Percentiles rank a stretch among this genome's conserved stretches.
phyloP scores from a whole-genome alignment of 1,140 invertebrate species.

The Cotesia chilonis region DNA sequence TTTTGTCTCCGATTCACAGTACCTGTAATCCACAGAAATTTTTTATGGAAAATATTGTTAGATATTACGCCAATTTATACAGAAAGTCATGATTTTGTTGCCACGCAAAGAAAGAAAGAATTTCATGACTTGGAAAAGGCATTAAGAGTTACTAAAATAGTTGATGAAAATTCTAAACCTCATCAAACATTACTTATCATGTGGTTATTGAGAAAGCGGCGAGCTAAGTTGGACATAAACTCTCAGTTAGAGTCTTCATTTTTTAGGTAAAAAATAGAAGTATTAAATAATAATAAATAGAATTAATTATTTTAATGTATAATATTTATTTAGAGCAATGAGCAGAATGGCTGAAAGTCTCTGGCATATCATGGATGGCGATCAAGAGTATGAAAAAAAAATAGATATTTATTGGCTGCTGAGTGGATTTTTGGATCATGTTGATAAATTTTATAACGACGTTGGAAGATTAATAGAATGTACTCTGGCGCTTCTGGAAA shows the following conservation, averaged over 20 bases:
- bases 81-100: slow-evolving; percentile 78
- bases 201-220: slow-evolving; percentile 77
- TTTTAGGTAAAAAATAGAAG: slow-evolving; percentile 49
- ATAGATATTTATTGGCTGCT: slow-evolving; percentile 83
- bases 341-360: slow-evolving; percentile 75
- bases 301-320: background rate
- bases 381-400: slow-evolving; percentile 59
- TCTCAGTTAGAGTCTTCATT: slow-evolving; percentile 61
- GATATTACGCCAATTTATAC: slow-evolving; percentile 79
- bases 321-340: slow-evolving; percentile 62
- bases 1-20: slow-evolving; percentile 86
- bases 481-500: slow-evolving; percentile 73
- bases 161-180: slow-evolving; percentile 68
- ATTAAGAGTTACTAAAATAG: slow-evolving; percentile 72
- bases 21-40: slow-evolving; percentile 80
- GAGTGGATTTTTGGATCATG: slow-evolving; percentile 75
- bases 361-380: slow-evolving; percentile 74
- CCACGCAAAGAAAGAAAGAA: slow-evolving; percentile 75
- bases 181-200: slow-evolving; percentile 76
- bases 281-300: background rate
- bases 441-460: slow-evolving; percentile 73
- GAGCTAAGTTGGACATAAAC: slow-evolving; percentile 71
- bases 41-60: slow-evolving; percentile 85
- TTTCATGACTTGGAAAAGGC: slow-evolving; percentile 79
- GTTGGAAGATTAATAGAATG: slow-evolving; percentile 72